Evolutionary conservation across 2,888 invertebrate species (phyloP), one percentile per base, ranked within the genome.

Genomic region (Cheilosia grossa): DNA sequence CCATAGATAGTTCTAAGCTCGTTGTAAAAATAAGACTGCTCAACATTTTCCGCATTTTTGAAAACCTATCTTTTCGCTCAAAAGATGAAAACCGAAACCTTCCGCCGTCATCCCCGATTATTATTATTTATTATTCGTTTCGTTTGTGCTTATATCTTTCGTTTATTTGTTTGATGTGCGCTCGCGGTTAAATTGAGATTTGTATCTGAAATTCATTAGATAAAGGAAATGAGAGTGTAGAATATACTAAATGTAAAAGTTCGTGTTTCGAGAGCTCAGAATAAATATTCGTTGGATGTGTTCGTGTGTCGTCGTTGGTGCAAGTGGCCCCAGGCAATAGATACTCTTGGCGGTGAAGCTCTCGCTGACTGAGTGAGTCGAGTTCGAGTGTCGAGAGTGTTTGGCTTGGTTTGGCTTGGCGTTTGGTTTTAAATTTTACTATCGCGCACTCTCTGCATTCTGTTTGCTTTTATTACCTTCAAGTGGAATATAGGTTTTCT

Each of bases 381-480:
- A 69, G 69, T 69, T 24, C 24, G 24, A 24, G 24, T 24, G 24
- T 24, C 3, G 24, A 9, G 30, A 30, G 30, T 30, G 9, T 30
- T 30, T 30, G 30, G 30, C 30, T 9, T 9, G 30, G 7, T 9
- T 7, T n/a, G n/a, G n/a, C n/a, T 30, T 30, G 7, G 7, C 30
- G 30, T 30, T 30, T 30, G 30, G 30, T 61, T 70, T 69, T 78
- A 54, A 49, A 63, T 27, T 69, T 69, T 69, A 69, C 70, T 78
- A 69, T 69, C 78, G 47, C 78, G 37, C 56, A 58, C 63, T 75
- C 67, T 58, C 53, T 40, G 27, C 56, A 66, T 47, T 53, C 44
- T 53, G 77, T 69, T 69, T 69, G 61, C 47, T 54, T 77, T 69
- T 69, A 77, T 69, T 69, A 70, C 47, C 69, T 70, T 40, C 69